Evolutionary conservation across 2,797 vertebrate species (phyloP).

Genomic region (Corythornis leucogaster): DNA sequence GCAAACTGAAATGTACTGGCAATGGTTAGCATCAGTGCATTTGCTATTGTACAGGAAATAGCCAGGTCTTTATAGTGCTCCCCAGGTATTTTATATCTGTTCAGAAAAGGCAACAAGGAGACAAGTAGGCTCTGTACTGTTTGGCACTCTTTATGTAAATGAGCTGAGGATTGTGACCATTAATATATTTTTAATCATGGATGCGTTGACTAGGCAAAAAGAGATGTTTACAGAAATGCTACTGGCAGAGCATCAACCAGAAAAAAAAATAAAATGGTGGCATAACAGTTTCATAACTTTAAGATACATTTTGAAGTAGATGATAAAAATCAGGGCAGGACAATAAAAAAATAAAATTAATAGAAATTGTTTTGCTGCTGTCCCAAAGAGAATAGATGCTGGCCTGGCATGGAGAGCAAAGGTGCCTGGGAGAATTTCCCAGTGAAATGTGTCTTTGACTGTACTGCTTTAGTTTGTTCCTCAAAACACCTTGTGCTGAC

Average conservation of each 20-base stretch:
- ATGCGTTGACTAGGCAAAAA: neutral
- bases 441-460: rapidly evolving
- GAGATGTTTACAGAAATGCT: neutral
- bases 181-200: conserved; percentile 18
- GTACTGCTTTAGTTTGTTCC: neutral
- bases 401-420: neutral
- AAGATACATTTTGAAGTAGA: neutral
- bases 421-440: neutral
- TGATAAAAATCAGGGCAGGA: neutral
- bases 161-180: neutral
- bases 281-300: neutral
- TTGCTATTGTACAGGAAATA: neutral
- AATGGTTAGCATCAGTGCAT: neutral
- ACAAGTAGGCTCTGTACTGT: neutral
- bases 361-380: neutral
- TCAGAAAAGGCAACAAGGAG: neutral
- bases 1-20: neutral
- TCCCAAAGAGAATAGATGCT: neutral
- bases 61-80: neutral
- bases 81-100: neutral
- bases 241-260: neutral
- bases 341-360: neutral
- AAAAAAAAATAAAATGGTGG: neutral
- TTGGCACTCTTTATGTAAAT: neutral
- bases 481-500: neutral